Evolutionary conservation across 2,113 vertebrate genomes (phyloP), one percentile per base, ranked within the genome.

Genomic region (Pollachius pollachius): DNA sequence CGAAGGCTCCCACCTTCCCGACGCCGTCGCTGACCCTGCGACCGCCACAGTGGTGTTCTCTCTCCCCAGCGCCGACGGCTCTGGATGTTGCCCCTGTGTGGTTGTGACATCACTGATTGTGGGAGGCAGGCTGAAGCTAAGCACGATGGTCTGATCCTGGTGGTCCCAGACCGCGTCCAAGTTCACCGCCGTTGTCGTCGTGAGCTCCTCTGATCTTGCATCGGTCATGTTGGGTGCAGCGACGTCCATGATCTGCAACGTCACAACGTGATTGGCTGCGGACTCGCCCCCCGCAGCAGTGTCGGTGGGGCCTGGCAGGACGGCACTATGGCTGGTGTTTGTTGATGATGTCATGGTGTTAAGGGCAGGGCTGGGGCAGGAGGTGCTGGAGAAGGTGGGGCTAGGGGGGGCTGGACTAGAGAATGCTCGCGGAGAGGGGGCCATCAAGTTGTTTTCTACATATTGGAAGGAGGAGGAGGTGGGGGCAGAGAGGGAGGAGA

Each of bases 371-470:
- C 17, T 60, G 9, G 59, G 41, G 54, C 73, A 59, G 68, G 64
- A 48, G 19, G 54, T 62, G 27, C 13, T 12, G 11, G n/a, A 21
- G 58, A 3, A 57, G 7, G 13, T 19, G 54, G 67, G 52, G 34
- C 17, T 48, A 54, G 64, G 41, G 54, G 19, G 0, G 15, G 25
- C 73, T 16, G 61, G 19, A 27, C 77, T 65, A 8, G 18, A 27
- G 8, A 64, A 71, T 34, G 27, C 6, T 0, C 1, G 30, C 23
- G 1, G 79, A 57, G 63, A 52, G 0, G 21, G 69, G n/a, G 71
- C 69, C 25, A 68, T 64, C 73, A 69, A 75, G 73, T 70, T 67
- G 41, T 79, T 80, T 76, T 76, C 77, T 71, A 73, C 67, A 23
- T 60, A 70, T 19, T 71, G 67, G 71, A 78, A 75, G 0, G 66